These are phyloP conservation scores for Lonchura striata DNA, from an alignment of 2,113 vertebrate genomes.

Conservation along the genomic window DNA sequence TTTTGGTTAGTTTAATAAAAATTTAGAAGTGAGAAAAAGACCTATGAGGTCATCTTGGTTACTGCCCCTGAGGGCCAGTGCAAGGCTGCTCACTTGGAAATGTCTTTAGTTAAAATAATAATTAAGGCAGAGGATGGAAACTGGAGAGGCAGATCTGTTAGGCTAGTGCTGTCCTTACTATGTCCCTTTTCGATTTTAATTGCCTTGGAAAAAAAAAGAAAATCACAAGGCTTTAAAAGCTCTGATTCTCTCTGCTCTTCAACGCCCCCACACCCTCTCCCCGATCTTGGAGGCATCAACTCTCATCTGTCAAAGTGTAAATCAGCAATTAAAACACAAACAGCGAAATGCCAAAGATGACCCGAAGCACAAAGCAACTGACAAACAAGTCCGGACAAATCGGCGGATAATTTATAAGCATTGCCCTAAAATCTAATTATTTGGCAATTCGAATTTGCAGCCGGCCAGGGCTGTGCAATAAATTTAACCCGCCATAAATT, in stretches of 20 bases:
- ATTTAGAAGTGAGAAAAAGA: conserved; percentile 1
- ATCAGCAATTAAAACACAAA: conserved; percentile 93
- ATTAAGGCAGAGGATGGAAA: conserved; percentile 48
- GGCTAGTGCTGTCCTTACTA: conserved; percentile 58
- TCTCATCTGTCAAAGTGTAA: conserved; percentile 92
- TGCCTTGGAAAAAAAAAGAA: conserved; percentile 66
- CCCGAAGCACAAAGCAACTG: conserved; percentile 90
- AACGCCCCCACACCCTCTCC: conserved; percentile 50
- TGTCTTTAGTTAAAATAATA: conserved; percentile 69
- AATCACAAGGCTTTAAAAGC: conserved; percentile 73
- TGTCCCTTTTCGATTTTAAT: conserved; percentile 71
- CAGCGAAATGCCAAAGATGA: conserved; percentile 93
- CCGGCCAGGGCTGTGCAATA: conserved; percentile 86
- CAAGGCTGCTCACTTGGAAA: conserved; percentile 38
- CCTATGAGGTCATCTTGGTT: conserved; percentile 35
- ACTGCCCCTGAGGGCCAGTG: conserved; percentile 20
- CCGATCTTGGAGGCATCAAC: conserved; percentile 81
- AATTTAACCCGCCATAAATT: conserved; percentile 93
- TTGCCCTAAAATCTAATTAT: conserved; percentile 95
- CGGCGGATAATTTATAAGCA: conserved; percentile 92
- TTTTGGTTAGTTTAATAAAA: conserved; percentile 46
- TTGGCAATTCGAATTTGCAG: conserved; percentile 94
- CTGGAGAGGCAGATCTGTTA: conserved; percentile 19
- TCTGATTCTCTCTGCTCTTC: conserved; percentile 41
- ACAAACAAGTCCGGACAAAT: conserved; percentile 95